Percentiles rank a stretch among this genome's conserved stretches.
Evolutionary conservation across 1,140 invertebrate genomes (phyloP).

Genomic region (Patella vulgata): DNA sequence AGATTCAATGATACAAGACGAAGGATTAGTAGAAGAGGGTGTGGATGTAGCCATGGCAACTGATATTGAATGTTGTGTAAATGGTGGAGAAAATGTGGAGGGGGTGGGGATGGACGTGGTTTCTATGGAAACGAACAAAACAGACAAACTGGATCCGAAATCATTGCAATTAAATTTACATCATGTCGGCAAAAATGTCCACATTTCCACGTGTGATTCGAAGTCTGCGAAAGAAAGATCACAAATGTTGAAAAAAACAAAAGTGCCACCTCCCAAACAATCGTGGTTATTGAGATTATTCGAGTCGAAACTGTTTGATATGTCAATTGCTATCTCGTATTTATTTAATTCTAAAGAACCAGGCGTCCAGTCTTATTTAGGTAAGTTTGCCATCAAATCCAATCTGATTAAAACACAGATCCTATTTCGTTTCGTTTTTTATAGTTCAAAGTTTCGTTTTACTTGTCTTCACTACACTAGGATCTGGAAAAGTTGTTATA

Average conservation of each 20-base stretch:
- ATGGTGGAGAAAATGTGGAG: constrained; percentile 5
- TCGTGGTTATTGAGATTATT: constrained; percentile 87
- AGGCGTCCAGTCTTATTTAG: constrained; percentile 94
- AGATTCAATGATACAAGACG: neutral
- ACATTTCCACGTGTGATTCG: neutral
- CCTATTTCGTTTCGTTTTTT: too few relatives aligned
- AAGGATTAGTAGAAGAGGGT: neutral
- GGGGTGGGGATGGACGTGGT: constrained; percentile 12
- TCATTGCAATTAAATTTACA: neutral
- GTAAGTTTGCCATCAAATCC: constrained; percentile 71
- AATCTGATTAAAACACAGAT: too few relatives aligned
- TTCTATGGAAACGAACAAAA: too few relatives aligned
- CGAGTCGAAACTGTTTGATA: constrained; percentile 96
- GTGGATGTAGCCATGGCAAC: constrained; percentile 7
- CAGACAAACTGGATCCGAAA: constrained; percentile 3
- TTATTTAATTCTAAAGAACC: constrained; percentile 98
- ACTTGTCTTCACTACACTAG: too few relatives aligned
- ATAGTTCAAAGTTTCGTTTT: too few relatives aligned
- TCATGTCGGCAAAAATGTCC: neutral
- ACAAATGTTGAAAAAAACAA: constrained; percentile 17
- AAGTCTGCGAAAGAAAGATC: neutral
- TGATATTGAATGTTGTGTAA: constrained; percentile 3
- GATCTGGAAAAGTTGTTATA: too few relatives aligned
- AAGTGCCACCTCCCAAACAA: constrained; percentile 50
- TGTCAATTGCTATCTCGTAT: constrained; percentile 97